A percentile compares a stretch with the other conserved stretches of the same genome.
Conservation (phyloP, 2,888 invertebrate species). For the Andrena hattorfiana region DNA sequence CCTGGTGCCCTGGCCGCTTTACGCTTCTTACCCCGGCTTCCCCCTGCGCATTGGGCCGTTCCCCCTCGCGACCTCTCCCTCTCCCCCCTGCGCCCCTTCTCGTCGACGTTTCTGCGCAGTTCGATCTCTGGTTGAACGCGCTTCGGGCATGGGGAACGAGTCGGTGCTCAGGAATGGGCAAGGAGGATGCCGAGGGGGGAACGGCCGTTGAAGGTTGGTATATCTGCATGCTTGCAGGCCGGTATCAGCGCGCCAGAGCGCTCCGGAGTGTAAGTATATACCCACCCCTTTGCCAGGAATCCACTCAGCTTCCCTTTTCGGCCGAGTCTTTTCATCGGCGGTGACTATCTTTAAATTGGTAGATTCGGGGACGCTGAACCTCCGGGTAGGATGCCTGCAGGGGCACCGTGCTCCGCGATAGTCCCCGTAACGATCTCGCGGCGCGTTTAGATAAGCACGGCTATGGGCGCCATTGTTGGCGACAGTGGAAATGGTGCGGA, state of each 20-base stretch:
- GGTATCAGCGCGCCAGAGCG: slow-evolving; percentile 52
- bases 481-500: background rate
- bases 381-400: background rate
- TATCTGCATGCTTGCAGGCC: slow-evolving; percentile 60
- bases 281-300: slow-evolving; percentile 22
- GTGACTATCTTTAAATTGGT: slow-evolving; percentile 37
- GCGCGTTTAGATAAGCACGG: background rate
- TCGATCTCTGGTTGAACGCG: slow-evolving; percentile 69
- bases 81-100: slow-evolving; percentile 31
- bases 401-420: background rate
- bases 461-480: background rate
- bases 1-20: slow-evolving; percentile 7
- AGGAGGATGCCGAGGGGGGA: slow-evolving; percentile 26
- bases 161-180: slow-evolving; percentile 35
- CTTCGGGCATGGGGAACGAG: slow-evolving; percentile 61
- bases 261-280: slow-evolving; percentile 13
- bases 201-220: slow-evolving; percentile 49
- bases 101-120: slow-evolving; percentile 67
- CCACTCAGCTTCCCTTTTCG: slow-evolving; percentile 40
- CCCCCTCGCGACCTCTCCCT: slow-evolving; percentile 56
- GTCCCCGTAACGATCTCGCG: background rate
- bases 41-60: slow-evolving; percentile 9
- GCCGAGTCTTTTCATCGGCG: slow-evolving; percentile 32
- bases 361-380: background rate
- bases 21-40: slow-evolving; percentile 38